Evolutionary conservation across 2,113 vertebrate genomes (phyloP), one percentile per base, ranked within the genome.

Genomic region (Parus major): DNA sequence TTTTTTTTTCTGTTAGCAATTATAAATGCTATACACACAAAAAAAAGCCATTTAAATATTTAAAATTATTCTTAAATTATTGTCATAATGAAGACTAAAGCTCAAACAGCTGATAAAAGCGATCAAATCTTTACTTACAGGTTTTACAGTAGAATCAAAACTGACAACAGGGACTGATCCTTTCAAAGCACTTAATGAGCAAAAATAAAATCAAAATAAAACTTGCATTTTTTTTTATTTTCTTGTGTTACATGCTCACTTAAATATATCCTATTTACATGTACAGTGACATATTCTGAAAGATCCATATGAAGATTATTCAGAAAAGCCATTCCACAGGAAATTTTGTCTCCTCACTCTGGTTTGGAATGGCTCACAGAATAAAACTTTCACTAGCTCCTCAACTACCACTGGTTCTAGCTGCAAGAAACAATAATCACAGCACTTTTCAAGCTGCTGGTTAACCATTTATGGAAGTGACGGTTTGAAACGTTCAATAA

Each of bases 211-310:
- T 29, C 7, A 49, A 59, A 76, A 36, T 23, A 10, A 49, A 83
- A 44, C 0, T 0, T 4, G 39, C 46, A 44, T 66, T n/a, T 49
- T 49, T 7, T 1, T 3, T n/a, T 17, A 17, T 35, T 39, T 85
- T 63, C 12, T 66, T 78, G 5, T 24, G 47, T 79, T 68, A 25
- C 5, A 20, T 82, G 6, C 5, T 87, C 12, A 63, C 25, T 65
- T 55, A 65, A 72, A 35, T 39, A 66, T 57, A 69, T 73, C 7
- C 31, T 8, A 29, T 41, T 47, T 49, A 39, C 0, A 15, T 39
- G 52, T 12, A 28, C 71, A 88, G 24, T 33, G 13, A 5, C 20
- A 79, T 12, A 64, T 9, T 46, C 10, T 63, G 39, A 64, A 92
- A 68, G 13, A 64, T 27, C 4, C 4, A 12, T 68, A 11, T 1